These are phyloP conservation scores for Urocolius indicus DNA, from an alignment of 2,113 vertebrate genomes.

Conservation along the genomic window DNA sequence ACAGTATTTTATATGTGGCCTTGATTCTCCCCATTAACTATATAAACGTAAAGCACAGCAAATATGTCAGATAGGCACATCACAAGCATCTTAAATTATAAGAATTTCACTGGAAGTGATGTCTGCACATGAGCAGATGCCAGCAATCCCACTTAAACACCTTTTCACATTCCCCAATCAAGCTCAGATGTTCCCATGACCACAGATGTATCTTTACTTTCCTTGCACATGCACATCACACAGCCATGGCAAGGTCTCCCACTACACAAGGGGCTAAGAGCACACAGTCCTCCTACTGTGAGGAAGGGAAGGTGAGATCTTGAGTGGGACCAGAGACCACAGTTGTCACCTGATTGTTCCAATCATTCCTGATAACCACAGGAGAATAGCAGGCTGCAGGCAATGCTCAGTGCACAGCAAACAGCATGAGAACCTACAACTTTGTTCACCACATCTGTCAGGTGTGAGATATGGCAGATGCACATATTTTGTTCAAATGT, in stretches of 20 bases:
- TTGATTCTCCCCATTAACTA: background rate
- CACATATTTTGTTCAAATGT: background rate
- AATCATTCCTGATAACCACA: background rate
- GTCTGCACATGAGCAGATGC: background rate
- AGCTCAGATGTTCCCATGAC: background rate
- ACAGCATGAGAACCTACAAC: background rate
- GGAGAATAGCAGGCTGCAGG: background rate
- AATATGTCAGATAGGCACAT: background rate
- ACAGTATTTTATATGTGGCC: background rate
- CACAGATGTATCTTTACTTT: background rate
- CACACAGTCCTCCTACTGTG: background rate
- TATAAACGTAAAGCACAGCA: background rate
- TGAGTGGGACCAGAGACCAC: background rate
- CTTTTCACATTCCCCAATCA: background rate
- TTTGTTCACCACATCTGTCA: background rate
- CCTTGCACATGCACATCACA: fast-evolving
- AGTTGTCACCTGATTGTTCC: background rate
- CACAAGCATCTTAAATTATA: background rate
- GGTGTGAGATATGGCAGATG: background rate
- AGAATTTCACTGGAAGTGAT: background rate
- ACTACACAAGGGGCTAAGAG: background rate
- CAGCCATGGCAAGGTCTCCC: background rate
- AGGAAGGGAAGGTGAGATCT: background rate
- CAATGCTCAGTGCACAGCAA: background rate
- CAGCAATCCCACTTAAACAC: background rate